Evolutionary conservation across 2,888 invertebrate species (phyloP).

Genomic region (Euspilapteryx auroguttella): DNA sequence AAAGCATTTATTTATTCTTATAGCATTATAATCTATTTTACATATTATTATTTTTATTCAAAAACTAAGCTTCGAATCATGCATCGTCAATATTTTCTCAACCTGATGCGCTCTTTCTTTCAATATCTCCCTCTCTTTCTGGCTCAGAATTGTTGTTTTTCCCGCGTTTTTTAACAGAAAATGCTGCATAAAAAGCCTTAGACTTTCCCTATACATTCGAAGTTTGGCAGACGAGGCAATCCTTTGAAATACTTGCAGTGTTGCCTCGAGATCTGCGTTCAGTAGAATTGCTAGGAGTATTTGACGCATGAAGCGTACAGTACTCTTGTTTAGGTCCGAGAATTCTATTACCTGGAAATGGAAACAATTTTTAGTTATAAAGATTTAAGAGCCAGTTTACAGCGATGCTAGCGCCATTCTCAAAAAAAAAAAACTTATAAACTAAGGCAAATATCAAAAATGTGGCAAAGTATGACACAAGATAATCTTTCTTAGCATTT

Average conservation of each 20-base stretch:
- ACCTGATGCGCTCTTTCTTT: constrained; percentile 64
- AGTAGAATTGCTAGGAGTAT: constrained; percentile 75
- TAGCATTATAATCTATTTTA: too few relatives aligned
- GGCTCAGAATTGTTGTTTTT: constrained; percentile 25
- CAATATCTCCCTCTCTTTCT: constrained; percentile 27
- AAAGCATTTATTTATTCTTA: too few relatives aligned
- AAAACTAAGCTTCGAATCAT: constrained; percentile 41
- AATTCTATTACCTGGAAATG: constrained; percentile 76
- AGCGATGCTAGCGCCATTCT: too few relatives aligned
- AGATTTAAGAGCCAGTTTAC: too few relatives aligned
- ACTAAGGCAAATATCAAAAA: too few relatives aligned
- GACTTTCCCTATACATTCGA: constrained; percentile 78
- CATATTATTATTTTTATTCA: too few relatives aligned
- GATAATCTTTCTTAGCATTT: too few relatives aligned
- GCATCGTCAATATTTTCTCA: constrained; percentile 65
- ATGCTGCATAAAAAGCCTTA: constrained; percentile 84
- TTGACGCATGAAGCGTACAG: constrained; percentile 78
- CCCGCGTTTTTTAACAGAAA: constrained; percentile 73
- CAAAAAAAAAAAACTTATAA: too few relatives aligned
- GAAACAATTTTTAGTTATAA: too few relatives aligned
- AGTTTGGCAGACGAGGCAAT: constrained; percentile 75
- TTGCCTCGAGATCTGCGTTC: constrained; percentile 62
- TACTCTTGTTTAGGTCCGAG: constrained; percentile 77
- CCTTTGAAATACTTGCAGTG: constrained; percentile 69
- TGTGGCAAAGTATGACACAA: too few relatives aligned